Base-by-base conservation (phyloP, 2,113 vertebrate genomes). In the Ornithorhynchus anatinus region DNA sequence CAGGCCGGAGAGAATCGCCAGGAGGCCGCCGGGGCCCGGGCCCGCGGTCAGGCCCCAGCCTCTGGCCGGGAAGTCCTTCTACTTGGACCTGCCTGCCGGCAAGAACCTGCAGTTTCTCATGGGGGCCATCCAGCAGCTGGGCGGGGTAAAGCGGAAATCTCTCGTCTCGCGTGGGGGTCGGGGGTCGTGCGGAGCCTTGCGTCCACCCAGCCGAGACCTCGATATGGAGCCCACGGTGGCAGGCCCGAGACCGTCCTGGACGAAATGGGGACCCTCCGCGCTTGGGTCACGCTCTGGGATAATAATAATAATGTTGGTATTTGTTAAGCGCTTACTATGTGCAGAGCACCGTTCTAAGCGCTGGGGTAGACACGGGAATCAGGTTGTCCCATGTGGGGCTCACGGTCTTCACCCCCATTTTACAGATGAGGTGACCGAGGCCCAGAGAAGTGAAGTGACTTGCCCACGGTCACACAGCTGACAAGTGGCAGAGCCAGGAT, bases 61-160 rank as follows among this genome's bases (percentile, higher is more conserved):
- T 40, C 89, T 96, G 73, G 80, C 90, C 19, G 94, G 94, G 48
- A 95, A 94, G 69, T 93, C 87, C 16, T 96, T 96, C 77, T 96
- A 94, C 69, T 75, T 96, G 69, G 94, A 96, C 69, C 81, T 89
- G 13, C 84, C 95, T 37, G 90, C 92, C 65, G 94, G 88, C 81
- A 94, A 89, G 13, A 53, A 81, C 3, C 82, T 91, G 14, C 68
- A 81, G n/a, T 63, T 93, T 44, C 87, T 96, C 45, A 82, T 90
- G 5, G 89, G 89, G 56, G 72, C 85, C 57, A 91, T 96, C 42
- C 72, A 77, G 36, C 77, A 86, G 12, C 85, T 95, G 7, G 94
- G 94, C 73, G 95, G 96, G 92, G 95, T 72, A 56, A 42, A 53
- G 17, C 57, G 74, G 43, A 69, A 69, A 0, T 52, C 92, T 87